Percentiles rank a stretch among this genome's conserved stretches.
phyloP scores from a whole-genome alignment of 2,888 invertebrate species.

The Gastrophysa polygoni region DNA sequence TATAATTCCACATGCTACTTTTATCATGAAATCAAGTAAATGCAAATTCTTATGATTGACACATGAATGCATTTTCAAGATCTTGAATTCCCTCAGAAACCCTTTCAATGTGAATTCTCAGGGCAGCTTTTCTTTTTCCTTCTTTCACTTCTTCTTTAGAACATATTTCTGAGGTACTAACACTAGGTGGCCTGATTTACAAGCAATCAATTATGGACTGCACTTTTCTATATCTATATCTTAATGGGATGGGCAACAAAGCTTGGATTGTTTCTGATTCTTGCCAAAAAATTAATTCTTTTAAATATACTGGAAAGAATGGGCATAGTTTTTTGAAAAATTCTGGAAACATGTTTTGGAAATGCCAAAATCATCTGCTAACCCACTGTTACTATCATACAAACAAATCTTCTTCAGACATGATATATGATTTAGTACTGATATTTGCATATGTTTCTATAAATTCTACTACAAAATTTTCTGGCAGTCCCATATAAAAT shows the following conservation, averaged over 20 bases:
- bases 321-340: background rate
- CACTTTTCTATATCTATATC: background rate
- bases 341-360: background rate
- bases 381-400: background rate
- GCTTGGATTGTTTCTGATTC: background rate
- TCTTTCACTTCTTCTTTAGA: too few relatives aligned
- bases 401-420: background rate
- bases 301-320: background rate
- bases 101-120: too few relatives aligned
- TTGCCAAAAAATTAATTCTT: slow-evolving; percentile 4
- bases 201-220: too few relatives aligned
- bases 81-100: too few relatives aligned
- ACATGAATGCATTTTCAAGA: too few relatives aligned
- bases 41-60: too few relatives aligned
- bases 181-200: too few relatives aligned
- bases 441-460: background rate
- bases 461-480: slow-evolving; percentile 11
- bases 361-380: background rate
- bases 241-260: background rate
- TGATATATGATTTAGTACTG: background rate
- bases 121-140: too few relatives aligned
- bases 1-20: too few relatives aligned
- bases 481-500: slow-evolving; percentile 6
- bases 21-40: too few relatives aligned
- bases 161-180: too few relatives aligned